These are phyloP conservation scores for Maccullochella peelii DNA, from an alignment of 2,113 vertebrate species.

Conservation along the genomic window DNA sequence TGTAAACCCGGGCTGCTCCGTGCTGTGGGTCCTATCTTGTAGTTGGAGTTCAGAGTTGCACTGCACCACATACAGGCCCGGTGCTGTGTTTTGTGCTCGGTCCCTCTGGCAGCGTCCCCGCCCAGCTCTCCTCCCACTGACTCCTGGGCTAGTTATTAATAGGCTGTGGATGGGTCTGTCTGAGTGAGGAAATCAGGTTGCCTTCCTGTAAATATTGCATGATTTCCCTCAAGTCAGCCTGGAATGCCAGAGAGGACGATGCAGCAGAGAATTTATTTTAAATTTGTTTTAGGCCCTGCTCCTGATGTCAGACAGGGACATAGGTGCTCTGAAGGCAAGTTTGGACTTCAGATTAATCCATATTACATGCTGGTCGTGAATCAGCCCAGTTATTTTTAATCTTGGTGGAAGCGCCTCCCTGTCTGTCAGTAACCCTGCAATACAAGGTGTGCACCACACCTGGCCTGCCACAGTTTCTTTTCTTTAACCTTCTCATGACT, in stretches of 20 bases:
- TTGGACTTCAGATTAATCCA: constrained; percentile 19
- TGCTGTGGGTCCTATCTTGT: not conserved
- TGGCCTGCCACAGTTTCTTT: not conserved
- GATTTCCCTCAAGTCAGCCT: constrained; percentile 68
- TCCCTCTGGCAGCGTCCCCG: constrained; percentile 22
- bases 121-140: constrained; percentile 32
- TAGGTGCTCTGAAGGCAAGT: not conserved
- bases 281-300: not conserved
- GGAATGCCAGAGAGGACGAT: constrained; percentile 51
- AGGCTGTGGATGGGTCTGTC: constrained; percentile 55
- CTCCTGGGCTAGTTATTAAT: constrained; percentile 67
- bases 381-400: constrained; percentile 19
- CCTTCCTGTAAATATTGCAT: constrained; percentile 79
- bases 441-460: constrained; percentile 21
- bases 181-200: constrained; percentile 77
- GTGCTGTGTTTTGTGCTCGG: not conserved
- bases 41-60: not conserved
- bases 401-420: constrained; percentile 14
- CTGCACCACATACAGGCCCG: constrained; percentile 7
- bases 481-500: not conserved
- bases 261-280: constrained; percentile 22
- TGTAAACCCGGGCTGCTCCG: not conserved
- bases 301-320: constrained; percentile 17
- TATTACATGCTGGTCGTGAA: not conserved
- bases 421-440: constrained; percentile 20